Evolutionary conservation across 2,113 vertebrate genomes (phyloP).

Genomic region (Rhodinocichla rosea): DNA sequence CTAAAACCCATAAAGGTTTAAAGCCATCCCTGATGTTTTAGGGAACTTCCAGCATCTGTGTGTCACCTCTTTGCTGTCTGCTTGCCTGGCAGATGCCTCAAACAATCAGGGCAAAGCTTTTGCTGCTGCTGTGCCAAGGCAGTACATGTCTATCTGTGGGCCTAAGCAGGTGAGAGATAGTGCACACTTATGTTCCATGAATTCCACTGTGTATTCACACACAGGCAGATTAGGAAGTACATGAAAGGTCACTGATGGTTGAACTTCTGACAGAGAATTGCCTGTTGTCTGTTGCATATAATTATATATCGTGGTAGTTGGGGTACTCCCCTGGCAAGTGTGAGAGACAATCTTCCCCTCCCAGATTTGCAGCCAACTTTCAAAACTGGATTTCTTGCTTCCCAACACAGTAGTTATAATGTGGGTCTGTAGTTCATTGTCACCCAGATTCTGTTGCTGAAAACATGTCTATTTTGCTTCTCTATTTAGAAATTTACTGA

Average conservation of each 20-base stretch:
- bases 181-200: rapidly evolving
- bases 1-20: background rate
- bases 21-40: background rate
- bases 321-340: background rate
- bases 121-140: background rate
- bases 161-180: background rate
- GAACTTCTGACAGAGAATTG: background rate
- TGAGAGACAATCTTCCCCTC: background rate
- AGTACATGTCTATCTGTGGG: background rate
- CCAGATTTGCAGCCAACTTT: background rate
- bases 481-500: background rate
- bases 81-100: background rate
- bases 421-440: background rate
- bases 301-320: background rate
- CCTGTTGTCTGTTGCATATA: background rate
- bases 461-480: background rate
- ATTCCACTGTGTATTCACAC: background rate
- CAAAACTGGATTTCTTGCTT: background rate
- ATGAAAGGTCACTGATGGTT: background rate
- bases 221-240: background rate
- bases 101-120: background rate
- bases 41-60: background rate
- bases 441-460: background rate
- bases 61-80: background rate
- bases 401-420: background rate